Evolutionary conservation across 2,797 vertebrate species (phyloP).

Genomic region (Thamnophis elegans): DNA sequence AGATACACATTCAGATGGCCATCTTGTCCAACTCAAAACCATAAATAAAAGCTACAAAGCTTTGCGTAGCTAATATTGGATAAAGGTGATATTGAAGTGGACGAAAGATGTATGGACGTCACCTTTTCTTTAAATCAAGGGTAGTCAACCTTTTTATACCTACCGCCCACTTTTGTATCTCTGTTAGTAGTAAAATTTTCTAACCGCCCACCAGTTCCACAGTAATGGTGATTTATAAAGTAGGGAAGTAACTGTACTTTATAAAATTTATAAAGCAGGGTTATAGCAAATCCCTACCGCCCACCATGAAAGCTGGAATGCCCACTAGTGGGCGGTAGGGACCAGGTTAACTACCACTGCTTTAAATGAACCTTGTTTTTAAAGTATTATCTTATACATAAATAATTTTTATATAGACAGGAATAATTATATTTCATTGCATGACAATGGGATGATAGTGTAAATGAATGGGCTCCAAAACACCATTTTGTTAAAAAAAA

Average conservation of each 20-base stretch:
- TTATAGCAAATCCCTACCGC: too few relatives aligned
- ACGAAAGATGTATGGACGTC: neutral
- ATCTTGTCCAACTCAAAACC: neutral
- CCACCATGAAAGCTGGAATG: too few relatives aligned
- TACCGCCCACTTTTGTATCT: too few relatives aligned
- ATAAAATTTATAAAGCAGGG: too few relatives aligned
- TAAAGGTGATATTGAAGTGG: neutral
- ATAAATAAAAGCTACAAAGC: neutral
- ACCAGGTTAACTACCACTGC: too few relatives aligned
- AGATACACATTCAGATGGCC: neutral
- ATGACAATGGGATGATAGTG: neutral
- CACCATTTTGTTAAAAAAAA: constrained; percentile 32
- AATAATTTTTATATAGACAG: neutral
- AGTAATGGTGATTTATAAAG: too few relatives aligned
- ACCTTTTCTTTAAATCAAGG: neutral
- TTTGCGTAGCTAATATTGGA: neutral
- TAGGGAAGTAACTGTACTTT: too few relatives aligned
- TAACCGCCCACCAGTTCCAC: too few relatives aligned
- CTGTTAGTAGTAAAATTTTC: too few relatives aligned
- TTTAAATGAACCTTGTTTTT: neutral
- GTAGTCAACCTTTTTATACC: too few relatives aligned
- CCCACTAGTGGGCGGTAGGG: too few relatives aligned
- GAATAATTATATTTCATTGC: neutral
- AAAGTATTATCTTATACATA: neutral
- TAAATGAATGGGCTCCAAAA: neutral